phyloP scores from a whole-genome alignment of 2,113 vertebrate genomes.

The Strix aluco region DNA sequence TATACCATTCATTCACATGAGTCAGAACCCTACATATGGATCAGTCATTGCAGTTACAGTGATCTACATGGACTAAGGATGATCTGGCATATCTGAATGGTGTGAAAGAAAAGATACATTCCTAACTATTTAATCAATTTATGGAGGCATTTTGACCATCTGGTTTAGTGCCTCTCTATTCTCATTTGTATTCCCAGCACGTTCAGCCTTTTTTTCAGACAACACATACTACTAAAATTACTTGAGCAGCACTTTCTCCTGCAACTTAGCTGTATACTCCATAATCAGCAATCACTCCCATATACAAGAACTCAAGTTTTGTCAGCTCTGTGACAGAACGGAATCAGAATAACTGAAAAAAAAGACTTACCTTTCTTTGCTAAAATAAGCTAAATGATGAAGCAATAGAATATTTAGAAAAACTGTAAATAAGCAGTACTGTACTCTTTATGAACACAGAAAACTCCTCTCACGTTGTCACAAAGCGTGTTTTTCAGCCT shows the following conservation, averaged over 20 bases:
- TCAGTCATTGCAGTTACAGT: not conserved
- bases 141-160: slow-evolving; percentile 48
- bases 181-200: slow-evolving; percentile 41
- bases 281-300: not conserved
- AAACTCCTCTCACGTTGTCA: not conserved
- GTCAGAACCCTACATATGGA: not conserved
- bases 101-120: slow-evolving; percentile 28
- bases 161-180: slow-evolving; percentile 4
- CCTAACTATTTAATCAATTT: slow-evolving; percentile 51
- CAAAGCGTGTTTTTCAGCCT: not conserved
- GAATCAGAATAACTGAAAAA: not conserved
- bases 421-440: not conserved
- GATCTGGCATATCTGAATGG: not conserved
- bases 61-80: not conserved
- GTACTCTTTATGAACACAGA: not conserved
- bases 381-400: not conserved
- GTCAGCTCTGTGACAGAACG: not conserved
- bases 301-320: not conserved
- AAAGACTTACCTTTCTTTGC: not conserved
- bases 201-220: slow-evolving; percentile 11
- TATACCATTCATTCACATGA: not conserved
- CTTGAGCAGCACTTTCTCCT: slow-evolving; percentile 5
- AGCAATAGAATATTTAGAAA: not conserved
- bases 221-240: slow-evolving; percentile 1
- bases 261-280: not conserved